Base-by-base conservation (phyloP, 1,140 invertebrate genomes). In the Nebria ingens region DNA sequence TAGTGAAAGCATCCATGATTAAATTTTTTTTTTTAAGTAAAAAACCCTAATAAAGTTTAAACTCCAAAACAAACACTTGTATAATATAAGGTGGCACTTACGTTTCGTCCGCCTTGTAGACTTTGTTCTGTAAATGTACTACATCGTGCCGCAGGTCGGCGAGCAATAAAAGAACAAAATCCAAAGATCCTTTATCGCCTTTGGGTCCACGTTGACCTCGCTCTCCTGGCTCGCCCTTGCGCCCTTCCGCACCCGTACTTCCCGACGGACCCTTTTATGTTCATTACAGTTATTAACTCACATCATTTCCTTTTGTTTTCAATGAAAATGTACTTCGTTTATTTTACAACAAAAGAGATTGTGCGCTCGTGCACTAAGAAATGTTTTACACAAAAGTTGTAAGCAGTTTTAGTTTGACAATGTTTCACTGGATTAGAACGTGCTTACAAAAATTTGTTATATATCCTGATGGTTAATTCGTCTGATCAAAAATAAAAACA, bases 61-160 rank as follows among this genome's bases (percentile, higher is more conserved):
- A 13, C 19, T 25, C 0, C 17, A 21, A 55, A 19, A 21, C 13
- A 15, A 29, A 0, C 20, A 42, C 55, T 19, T 17, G 3, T n/a
- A n/a, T n/a, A 29, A 20, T n/a, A 21, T 22, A 22, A 38, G 42
- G 12, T 1, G 23, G 51, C 45, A 71, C 71, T 73, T 67, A 81
- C 80, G 64, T 70, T 67, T 79, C 76, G 2, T 74, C 75, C 25
- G 73, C 68, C n/a, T 63, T 65, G 58, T 80, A 84, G 12, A 84
- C 78, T 62, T 69, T 74, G 21, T 73, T 71, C 61, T 83, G 80
- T 21, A 84, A 65, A 56, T 79, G 76, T 22, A 75, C 72, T 56
- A 84, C 77, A 62, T 83, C 81, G 61, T 81, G 77, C 54, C 77
- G 69, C 1, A 84, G 64, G 62, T 83, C 81, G 2, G 80, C 80